These are phyloP conservation scores for Gephyroberyx darwinii DNA, from an alignment of 2,797 vertebrate species.

Conservation along the genomic window DNA sequence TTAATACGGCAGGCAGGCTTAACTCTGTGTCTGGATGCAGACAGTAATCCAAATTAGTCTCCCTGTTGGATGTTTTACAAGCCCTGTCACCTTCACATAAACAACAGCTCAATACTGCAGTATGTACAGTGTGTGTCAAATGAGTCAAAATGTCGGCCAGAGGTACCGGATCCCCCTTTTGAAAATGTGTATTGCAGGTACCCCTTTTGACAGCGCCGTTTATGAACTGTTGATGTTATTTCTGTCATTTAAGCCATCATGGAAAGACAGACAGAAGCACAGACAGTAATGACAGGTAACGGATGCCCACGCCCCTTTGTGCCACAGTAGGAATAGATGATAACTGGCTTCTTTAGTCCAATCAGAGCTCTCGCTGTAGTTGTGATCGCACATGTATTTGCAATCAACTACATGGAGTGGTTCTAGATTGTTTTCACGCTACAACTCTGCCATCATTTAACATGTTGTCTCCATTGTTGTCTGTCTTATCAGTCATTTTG, in stretches of 20 bases:
- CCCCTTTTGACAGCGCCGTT: background rate
- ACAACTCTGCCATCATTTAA: background rate
- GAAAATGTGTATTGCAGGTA: conserved; percentile 12
- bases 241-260: conserved; percentile 82
- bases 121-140: conserved; percentile 28
- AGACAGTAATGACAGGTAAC: conserved; percentile 82
- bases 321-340: conserved; percentile 53
- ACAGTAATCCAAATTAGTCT: conserved; percentile 63
- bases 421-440: conserved; percentile 29
- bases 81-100: conserved; percentile 42
- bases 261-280: conserved; percentile 79
- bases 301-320: conserved; percentile 33
- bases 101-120: conserved; percentile 49
- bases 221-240: conserved; percentile 68
- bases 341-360: conserved; percentile 26
- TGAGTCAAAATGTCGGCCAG: conserved; percentile 36
- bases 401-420: conserved; percentile 33
- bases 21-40: conserved; percentile 37
- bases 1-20: conserved; percentile 44
- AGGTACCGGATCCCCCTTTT: background rate
- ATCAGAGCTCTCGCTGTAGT: conserved; percentile 36
- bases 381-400: conserved; percentile 44
- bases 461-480: conserved; percentile 1
- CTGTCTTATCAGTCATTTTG: background rate
- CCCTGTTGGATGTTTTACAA: conserved; percentile 59